Conservation (phyloP, 2,113 vertebrate species). For the Seriola dumerili region DNA sequence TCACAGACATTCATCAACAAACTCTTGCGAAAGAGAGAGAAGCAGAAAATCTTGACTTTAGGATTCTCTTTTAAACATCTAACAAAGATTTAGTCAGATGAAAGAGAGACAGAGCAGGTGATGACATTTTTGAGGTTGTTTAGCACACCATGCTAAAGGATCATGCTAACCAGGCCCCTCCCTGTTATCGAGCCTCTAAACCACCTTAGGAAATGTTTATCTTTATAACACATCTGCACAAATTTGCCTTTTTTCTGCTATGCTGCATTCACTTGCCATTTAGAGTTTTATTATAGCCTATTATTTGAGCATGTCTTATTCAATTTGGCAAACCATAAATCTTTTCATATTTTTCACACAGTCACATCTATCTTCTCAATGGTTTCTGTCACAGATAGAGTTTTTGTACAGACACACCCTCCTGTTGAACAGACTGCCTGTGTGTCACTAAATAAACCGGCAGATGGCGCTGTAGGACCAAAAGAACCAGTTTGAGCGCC, state of each 20-base stretch:
- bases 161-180: no score
- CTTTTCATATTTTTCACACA: background rate
- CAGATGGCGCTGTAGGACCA: conserved; percentile 34
- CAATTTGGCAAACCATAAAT: no score
- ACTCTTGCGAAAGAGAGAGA: background rate
- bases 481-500: background rate
- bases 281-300: no score
- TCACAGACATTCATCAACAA: background rate
- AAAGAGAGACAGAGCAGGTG: background rate
- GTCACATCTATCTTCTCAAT: no score
- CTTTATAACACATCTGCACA: no score
- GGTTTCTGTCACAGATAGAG: background rate
- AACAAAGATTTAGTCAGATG: background rate
- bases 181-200: no score
- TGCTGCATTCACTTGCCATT: no score
- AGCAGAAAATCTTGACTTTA: background rate
- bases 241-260: no score
- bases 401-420: background rate
- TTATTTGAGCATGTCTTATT: no score
- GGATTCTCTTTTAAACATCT: background rate
- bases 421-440: background rate
- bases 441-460: background rate
- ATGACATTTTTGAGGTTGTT: no score
- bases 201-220: no score
- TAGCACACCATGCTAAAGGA: no score